phyloP scores from a whole-genome alignment of 2,888 invertebrate genomes.

The Chrysotoxum bicinctum region DNA sequence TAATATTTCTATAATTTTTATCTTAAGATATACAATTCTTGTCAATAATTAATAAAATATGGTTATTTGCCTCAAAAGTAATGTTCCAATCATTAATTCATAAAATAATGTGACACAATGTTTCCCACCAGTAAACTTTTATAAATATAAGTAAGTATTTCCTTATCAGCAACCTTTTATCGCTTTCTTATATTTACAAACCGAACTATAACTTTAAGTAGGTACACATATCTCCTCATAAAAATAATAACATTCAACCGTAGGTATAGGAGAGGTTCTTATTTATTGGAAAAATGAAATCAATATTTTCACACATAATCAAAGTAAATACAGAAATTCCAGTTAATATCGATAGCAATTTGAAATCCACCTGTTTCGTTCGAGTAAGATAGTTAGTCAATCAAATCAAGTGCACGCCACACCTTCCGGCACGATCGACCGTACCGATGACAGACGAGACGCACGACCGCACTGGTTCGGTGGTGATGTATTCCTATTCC shows the following conservation, averaged over 20 bases:
- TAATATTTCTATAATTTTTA: too few species aligned
- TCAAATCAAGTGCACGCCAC: constrained; percentile 34
- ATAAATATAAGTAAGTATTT: background rate
- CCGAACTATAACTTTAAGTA: background rate
- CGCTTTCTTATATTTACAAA: background rate
- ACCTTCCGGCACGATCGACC: constrained; percentile 16
- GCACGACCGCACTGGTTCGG: too few species aligned
- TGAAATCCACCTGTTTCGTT: constrained; percentile 51
- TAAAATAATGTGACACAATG: background rate
- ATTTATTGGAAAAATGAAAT: constrained; percentile 1
- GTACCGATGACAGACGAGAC: background rate
- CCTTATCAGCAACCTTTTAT: background rate
- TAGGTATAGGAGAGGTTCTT: background rate
- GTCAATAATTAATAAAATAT: background rate
- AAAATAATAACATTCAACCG: background rate
- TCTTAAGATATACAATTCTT: too few species aligned
- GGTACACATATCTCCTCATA: background rate
- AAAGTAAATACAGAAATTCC: background rate
- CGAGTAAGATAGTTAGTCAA: constrained; percentile 3
- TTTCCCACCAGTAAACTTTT: background rate
- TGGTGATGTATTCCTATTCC: constrained; percentile 1
- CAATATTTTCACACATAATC: constrained; percentile 19
- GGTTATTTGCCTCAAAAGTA: background rate
- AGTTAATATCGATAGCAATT: constrained; percentile 28
- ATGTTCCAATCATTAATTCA: background rate